phyloP scores from a whole-genome alignment of 2,113 vertebrate species.

The Hippocampus mohnikei region DNA sequence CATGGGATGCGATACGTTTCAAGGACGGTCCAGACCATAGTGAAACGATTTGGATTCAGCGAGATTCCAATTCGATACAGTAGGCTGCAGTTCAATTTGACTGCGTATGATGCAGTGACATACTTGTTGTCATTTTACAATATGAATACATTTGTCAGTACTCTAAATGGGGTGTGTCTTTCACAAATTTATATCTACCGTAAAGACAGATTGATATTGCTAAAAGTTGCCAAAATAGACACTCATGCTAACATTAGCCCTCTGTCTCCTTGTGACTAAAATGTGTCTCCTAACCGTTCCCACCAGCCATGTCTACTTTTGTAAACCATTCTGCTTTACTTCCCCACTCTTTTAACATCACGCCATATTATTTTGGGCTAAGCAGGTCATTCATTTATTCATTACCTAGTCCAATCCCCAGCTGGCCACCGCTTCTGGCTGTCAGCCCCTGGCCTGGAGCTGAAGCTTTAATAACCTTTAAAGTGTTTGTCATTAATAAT shows the following conservation, averaged over 20 bases:
- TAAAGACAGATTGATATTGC: too few species aligned
- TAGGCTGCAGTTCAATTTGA: too few species aligned
- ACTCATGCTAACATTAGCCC: background rate
- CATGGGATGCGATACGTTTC: too few species aligned
- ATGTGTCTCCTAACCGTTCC: too few species aligned
- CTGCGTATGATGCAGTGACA: too few species aligned
- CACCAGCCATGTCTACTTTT: background rate
- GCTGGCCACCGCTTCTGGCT: slow-evolving; percentile 26
- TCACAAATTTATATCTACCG: too few species aligned
- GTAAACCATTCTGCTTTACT: background rate
- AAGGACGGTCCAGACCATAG: too few species aligned
- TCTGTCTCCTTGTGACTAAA: background rate
- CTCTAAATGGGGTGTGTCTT: too few species aligned
- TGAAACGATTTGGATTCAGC: too few species aligned
- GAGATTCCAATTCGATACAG: too few species aligned
- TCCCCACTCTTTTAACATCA: slow-evolving; percentile 1
- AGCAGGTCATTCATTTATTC: slow-evolving; percentile 57
- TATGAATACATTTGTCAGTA: too few species aligned
- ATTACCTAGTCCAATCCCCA: slow-evolving; percentile 50
- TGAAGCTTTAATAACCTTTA: slow-evolving; percentile 51
- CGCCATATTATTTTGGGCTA: slow-evolving; percentile 48
- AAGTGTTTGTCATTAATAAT: slow-evolving; percentile 64
- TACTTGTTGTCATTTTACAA: too few species aligned
- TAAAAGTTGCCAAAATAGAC: background rate
- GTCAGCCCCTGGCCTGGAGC: slow-evolving; percentile 23